Percentiles rank a stretch among this genome's conserved stretches.
These are phyloP conservation scores for Syncerus caffer DNA, from an alignment of 2,797 vertebrate genomes.

Conservation along the genomic window DNA sequence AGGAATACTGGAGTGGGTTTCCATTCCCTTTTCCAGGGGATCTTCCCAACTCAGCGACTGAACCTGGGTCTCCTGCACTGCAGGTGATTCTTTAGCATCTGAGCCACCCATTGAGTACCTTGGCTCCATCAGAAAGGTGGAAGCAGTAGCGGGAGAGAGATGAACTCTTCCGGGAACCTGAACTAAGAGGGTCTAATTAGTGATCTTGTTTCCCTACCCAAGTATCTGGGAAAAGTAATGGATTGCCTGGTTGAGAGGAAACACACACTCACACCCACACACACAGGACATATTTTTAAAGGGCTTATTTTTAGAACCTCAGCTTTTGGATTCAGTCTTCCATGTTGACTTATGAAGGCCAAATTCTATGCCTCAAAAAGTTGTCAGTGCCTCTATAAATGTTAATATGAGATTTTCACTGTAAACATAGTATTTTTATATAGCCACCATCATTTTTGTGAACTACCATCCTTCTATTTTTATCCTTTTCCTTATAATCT, in stretches of 20 bases:
- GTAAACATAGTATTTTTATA: slow-evolving; percentile 5
- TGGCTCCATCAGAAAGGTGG: not conserved
- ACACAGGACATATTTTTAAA: not conserved
- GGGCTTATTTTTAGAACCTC: slow-evolving; percentile 31
- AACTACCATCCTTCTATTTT: not conserved
- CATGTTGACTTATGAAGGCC: not conserved
- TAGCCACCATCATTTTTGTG: not conserved
- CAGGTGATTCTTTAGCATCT: not conserved
- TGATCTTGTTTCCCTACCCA: not conserved
- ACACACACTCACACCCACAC: not conserved
- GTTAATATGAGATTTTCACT: not conserved
- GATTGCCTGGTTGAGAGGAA: not conserved
- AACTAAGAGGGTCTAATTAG: not conserved
- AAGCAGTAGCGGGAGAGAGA: not conserved
- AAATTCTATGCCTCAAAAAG: not conserved
- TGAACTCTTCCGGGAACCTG: not conserved
- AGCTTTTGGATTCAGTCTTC: slow-evolving; percentile 31
- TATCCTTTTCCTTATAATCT: not conserved
- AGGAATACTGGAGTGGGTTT: not conserved
- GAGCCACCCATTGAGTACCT: not conserved
- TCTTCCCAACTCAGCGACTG: not conserved
- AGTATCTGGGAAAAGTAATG: not conserved
- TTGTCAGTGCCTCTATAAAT: not conserved
- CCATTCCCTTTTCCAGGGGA: not conserved
- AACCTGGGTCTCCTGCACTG: not conserved